phyloP scores from a whole-genome alignment of 2,888 invertebrate genomes.

The Nomada fabriciana region DNA sequence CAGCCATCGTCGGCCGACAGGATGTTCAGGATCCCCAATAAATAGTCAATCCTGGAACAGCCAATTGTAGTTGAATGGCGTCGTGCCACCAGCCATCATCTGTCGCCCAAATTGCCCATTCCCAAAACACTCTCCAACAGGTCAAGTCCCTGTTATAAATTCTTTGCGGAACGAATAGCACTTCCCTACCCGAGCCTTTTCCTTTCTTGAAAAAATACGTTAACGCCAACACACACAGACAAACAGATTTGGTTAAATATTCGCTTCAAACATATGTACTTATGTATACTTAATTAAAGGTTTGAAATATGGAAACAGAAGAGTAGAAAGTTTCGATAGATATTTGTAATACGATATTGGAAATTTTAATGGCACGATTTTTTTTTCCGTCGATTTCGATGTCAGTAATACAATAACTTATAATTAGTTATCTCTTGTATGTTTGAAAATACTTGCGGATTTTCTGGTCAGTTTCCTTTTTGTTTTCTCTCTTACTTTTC shows the following conservation, averaged over 20 bases:
- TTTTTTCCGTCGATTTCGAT: neutral
- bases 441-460: neutral
- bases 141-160: too few relatives aligned
- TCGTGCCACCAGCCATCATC: too few relatives aligned
- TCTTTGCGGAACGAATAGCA: too few relatives aligned
- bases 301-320: neutral
- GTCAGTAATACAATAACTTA: neutral
- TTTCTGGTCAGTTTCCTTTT: neutral
- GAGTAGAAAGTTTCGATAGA: conserved; percentile 7
- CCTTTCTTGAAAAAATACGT: too few relatives aligned
- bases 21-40: too few relatives aligned
- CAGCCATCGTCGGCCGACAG: too few relatives aligned
- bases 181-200: too few relatives aligned
- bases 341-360: neutral
- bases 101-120: too few relatives aligned
- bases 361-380: neutral
- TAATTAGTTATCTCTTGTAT: neutral
- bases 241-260: neutral
- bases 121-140: too few relatives aligned
- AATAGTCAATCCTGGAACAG: too few relatives aligned
- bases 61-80: too few relatives aligned
- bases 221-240: too few relatives aligned
- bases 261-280: neutral
- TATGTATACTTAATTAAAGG: neutral
- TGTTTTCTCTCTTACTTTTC: neutral